phyloP scores from a whole-genome alignment of 2,888 invertebrate species.

The Apomyelois bistriatella region DNA sequence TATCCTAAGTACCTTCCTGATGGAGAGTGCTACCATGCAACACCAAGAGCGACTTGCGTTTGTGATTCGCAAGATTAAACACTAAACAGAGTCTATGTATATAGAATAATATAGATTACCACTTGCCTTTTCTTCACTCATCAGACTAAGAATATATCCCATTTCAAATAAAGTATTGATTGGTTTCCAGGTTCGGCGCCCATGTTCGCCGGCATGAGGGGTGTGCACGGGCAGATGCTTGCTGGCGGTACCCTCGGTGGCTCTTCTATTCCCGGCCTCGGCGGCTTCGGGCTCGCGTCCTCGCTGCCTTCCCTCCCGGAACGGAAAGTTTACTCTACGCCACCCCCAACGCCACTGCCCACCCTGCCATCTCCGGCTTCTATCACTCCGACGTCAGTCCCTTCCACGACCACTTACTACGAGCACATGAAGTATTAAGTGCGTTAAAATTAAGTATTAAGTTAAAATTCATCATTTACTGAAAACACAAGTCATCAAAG shows the following conservation, averaged over 20 bases:
- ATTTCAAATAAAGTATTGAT: too few species aligned
- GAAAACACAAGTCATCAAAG: too few species aligned
- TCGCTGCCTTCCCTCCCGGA: constrained; percentile 72
- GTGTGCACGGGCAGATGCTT: constrained; percentile 68
- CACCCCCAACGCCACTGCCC: constrained; percentile 78
- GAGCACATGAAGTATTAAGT: constrained; percentile 14
- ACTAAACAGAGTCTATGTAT: too few species aligned
- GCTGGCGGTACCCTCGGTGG: constrained; percentile 43
- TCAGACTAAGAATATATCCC: too few species aligned
- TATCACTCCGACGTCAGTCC: constrained; percentile 57
- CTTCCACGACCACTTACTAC: constrained; percentile 65
- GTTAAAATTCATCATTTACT: too few species aligned
- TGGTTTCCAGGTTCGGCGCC: constrained; percentile 54
- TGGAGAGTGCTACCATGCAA: too few species aligned
- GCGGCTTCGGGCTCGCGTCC: constrained; percentile 59
- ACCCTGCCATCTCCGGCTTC: constrained; percentile 65
- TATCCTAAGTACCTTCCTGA: too few species aligned
- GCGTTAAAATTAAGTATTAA: too few species aligned
- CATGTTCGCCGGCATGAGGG: constrained; percentile 67
- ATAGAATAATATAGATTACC: too few species aligned
- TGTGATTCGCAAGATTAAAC: too few species aligned
- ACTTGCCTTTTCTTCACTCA: too few species aligned
- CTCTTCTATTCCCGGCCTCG: constrained; percentile 51
- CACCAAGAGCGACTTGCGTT: too few species aligned
- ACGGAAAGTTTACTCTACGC: constrained; percentile 77